Percentiles rank a stretch among this genome's conserved stretches.
Evolutionary conservation across 1,140 invertebrate genomes (phyloP).

Genomic region (Aphelinus certus): DNA sequence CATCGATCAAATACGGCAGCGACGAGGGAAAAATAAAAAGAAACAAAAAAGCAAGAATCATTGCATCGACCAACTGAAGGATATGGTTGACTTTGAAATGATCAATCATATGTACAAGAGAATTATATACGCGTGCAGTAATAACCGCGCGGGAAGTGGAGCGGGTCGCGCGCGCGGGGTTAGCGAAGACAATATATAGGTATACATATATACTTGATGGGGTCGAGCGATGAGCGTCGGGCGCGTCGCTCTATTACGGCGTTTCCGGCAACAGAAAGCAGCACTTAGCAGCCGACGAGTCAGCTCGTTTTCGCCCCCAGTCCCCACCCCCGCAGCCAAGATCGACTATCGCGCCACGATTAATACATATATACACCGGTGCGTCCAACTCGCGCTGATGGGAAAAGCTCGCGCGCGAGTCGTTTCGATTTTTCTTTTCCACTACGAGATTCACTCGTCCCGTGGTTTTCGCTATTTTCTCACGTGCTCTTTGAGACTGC

Average conservation of each 20-base stretch:
- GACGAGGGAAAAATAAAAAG: not conserved
- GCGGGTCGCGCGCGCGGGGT: constrained; percentile 1
- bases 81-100: not conserved
- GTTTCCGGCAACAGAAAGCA: constrained; percentile 59
- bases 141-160: not conserved
- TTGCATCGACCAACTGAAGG: not conserved
- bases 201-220: not conserved
- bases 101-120: not conserved
- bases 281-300: constrained; percentile 54
- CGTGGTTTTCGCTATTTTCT: constrained; percentile 19
- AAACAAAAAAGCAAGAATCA: constrained; percentile 12
- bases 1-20: not conserved
- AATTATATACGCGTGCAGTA: too few species aligned
- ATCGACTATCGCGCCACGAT: not conserved
- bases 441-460: not conserved
- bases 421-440: constrained; percentile 37
- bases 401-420: constrained; percentile 5
- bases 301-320: constrained; percentile 38
- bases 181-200: constrained; percentile 11
- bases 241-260: constrained; percentile 48
- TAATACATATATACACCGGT: constrained; percentile 27
- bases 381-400: constrained; percentile 24
- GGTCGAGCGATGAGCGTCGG: constrained; percentile 1
- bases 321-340: too few species aligned
- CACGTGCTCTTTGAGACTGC: not conserved